Base-by-base conservation (phyloP, 2,888 invertebrate species). In the Ditula angustiorana region DNA sequence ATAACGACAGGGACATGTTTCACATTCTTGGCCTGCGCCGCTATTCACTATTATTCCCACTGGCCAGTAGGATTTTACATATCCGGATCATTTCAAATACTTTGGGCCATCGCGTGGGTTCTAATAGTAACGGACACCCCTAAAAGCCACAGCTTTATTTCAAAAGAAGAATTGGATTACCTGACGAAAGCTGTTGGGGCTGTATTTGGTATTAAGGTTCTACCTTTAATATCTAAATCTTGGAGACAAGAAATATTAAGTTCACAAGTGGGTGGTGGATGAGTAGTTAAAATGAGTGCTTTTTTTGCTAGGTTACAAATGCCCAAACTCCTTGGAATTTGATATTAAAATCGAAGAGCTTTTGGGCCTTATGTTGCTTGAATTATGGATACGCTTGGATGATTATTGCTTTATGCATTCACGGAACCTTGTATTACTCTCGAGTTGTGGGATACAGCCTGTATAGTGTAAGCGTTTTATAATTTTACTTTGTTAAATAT, bases 61-160 rank as follows among this genome's bases (percentile, higher is more conserved):
- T 96, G 96, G 96, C 92, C 93, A 2, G 90, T 94, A 77, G 96
- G 95, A 0, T 96, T 95, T 85, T 95, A 95, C 74, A 78, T 94
- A n/a, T 88, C 94, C 0, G 94, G 95, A 0, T 77, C 93, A 0
- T 73, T 93, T 5, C 93, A 94, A 75, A 75, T 94, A 0, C 10
- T 93, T 0, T 95, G 95, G 85, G 85, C 94, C 0, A 47, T 87
- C 0, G 64, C 93, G 0, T 96, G 96, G 94, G 90, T 94, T 21
- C 69, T 94, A 11, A 64, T 94, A 4, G 94, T 95, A 0, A 92
- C 93, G 0, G 95, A 96, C 78, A 93, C 90, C 44, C 96, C 96
- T 0, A 87, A 83, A 2, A 87, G 91, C 63, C 95, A 96, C 75
- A 89, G 89, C 0, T 93, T 91, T 37, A 96, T 96, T 62, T 87